Evolutionary conservation across 2,797 vertebrate genomes (phyloP).

Genomic region (Acipenser transmontanus): DNA sequence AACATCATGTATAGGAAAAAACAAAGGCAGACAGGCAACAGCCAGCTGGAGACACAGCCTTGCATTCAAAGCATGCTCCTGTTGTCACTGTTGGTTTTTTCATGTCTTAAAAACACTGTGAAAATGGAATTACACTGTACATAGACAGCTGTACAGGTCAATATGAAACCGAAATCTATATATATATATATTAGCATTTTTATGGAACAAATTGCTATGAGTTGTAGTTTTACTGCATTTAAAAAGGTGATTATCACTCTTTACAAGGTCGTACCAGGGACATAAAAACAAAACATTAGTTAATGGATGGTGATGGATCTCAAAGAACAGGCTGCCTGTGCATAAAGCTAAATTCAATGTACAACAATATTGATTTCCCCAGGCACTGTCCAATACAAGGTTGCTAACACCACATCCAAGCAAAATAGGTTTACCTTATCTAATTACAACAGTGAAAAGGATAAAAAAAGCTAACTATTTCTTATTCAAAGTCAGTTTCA

Average conservation of each 20-base stretch:
- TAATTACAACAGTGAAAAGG: neutral
- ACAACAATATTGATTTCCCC: conserved; percentile 1
- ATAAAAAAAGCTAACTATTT: neutral
- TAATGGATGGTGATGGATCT: conserved; percentile 12
- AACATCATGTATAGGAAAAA: conserved; percentile 3
- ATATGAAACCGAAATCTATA: too few species aligned
- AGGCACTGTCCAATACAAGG: neutral
- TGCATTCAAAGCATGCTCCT: too few species aligned
- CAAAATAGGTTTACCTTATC: neutral
- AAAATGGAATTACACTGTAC: too few species aligned
- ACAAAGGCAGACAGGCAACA: too few species aligned
- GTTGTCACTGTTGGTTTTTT: too few species aligned
- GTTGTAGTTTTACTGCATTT: conserved; percentile 9
- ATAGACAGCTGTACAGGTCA: too few species aligned
- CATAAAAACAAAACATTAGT: conserved; percentile 5
- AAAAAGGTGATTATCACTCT: neutral
- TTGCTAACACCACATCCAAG: neutral
- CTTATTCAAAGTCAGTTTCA: too few species aligned
- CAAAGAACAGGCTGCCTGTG: neutral
- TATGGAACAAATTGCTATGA: conserved; percentile 5
- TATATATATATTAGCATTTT: neutral
- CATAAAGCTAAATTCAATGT: neutral
- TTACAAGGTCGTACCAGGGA: conserved; percentile 3
- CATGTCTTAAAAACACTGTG: too few species aligned
- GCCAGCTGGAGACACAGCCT: too few species aligned